Base-by-base conservation (phyloP, 2,113 vertebrate genomes). In the Tursiops truncatus region DNA sequence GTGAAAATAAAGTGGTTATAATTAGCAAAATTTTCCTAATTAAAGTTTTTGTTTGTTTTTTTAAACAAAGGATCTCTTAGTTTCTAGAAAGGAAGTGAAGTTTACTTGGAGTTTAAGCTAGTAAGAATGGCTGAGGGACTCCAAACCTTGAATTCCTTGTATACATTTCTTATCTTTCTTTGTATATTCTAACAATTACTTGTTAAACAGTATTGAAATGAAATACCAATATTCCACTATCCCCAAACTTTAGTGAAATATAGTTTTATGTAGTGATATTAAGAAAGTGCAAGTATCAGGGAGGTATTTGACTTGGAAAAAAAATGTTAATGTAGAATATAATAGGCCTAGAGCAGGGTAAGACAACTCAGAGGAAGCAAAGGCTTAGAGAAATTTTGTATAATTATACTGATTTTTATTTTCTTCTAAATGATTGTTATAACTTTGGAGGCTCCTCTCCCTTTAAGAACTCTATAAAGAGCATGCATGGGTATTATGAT, bases 401-500 rank as follows among this genome's bases (percentile, higher is more conserved):
- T 31, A 68, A 36, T 17, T 76, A 67, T 41, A n/a, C 4, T n/a
- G 6, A 73, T 82, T 82, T 53, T 65, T n/a, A 36, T 62, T 92
- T 95, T 76, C 28, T 76, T 86, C 33, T 76, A 41, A 81, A 67
- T 70, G 12, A 73, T 41, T 41, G 7, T 73, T 81, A 50, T 6
- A 73, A 20, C 8, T 94, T 84, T 44, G 62, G 21, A 89, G 8
- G 3, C 2, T 56, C 9, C 1, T 73, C 12, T 58, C 0, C 15
- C 12, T 38, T 85, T 38, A 77, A 70, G n/a, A 92, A 31, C 38
- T 38, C 44, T 47, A 1, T 28, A 41, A 73, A 92, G 6, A 65
- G 1, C 2, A 62, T 14, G 0, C 0, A 18, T 17, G 15, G 0
- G 1, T 79, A 65, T 82, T 91, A 44, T 15, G 2, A 4, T 70